Base-by-base conservation (phyloP, 2,888 invertebrate genomes). In the Melipona bicolor region DNA sequence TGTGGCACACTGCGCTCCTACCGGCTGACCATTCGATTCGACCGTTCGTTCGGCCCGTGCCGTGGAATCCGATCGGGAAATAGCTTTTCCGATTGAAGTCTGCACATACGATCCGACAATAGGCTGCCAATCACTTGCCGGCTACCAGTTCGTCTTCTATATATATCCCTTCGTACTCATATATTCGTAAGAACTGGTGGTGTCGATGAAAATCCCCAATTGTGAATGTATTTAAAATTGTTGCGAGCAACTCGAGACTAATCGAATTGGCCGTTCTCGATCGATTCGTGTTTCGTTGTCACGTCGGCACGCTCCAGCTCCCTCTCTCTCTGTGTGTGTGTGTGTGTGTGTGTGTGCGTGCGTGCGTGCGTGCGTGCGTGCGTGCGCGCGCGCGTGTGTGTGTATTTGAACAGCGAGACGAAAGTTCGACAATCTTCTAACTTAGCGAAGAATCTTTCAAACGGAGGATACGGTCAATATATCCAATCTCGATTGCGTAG, bases 41-140 rank as follows among this genome's bases (percentile, higher is more conserved):
- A 72, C 67, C 68, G 69, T 77, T 81, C 74, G 77, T 85, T 82
- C 83, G 73, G 54, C 43, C 13, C 9, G 24, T 24, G 24, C 56
- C 62, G 62, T 75, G 75, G 71, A 85, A 88, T 87, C 81, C 80
- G 84, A 87, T 81, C 78, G 79, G 87, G 86, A 89, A 90, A 90
- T 88, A 88, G 84, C 77, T 88, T 87, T 88, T 86, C 79, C 86
- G 79, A 89, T 89, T 81, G 83, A 88, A 87, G 83, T 76, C 69
- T 78, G 80, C 79, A 82, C 85, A 71, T 81, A 79, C 83, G 64
- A 78, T 43, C 69, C 61, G 69, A 86, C 88, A 87, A 86, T 81
- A 54, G 77, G 65, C 83, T 84, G 79, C 71, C 87, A 88, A 79
- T 87, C 85, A 68, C 72, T 84, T 72, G 68, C 54, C 56, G 49